phyloP scores from a whole-genome alignment of 1,140 invertebrate genomes.

The Sinonovacula constricta region DNA sequence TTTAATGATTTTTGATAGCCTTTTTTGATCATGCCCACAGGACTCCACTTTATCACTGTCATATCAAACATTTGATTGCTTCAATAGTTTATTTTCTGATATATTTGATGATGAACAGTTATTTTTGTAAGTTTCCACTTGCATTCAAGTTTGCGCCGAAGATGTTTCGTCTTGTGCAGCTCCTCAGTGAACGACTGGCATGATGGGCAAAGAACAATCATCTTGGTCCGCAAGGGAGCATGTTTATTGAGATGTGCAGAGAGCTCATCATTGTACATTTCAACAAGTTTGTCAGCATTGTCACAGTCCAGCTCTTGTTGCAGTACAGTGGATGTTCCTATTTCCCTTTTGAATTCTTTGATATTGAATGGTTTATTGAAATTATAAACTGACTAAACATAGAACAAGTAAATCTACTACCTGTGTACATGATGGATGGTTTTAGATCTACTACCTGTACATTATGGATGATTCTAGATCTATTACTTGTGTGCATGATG shows the following conservation, averaged over 20 bases:
- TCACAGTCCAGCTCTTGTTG: too few relatives aligned
- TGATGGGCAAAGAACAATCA: not conserved
- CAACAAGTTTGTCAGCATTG: too few relatives aligned
- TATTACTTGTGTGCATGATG: too few relatives aligned
- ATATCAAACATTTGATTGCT: not conserved
- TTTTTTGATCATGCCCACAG: not conserved
- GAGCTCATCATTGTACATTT: not conserved
- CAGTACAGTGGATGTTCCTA: too few relatives aligned
- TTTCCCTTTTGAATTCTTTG: too few relatives aligned
- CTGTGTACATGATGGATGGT: too few relatives aligned
- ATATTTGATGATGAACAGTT: not conserved
- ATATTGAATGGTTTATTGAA: too few relatives aligned
- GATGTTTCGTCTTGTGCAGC: not conserved
- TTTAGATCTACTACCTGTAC: too few relatives aligned
- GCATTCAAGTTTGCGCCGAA: not conserved
- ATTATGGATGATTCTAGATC: too few relatives aligned
- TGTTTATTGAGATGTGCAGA: not conserved
- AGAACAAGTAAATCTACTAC: too few relatives aligned
- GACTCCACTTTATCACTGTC: not conserved
- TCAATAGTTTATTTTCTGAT: not conserved
- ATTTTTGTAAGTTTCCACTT: not conserved
- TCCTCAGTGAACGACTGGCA: not conserved
- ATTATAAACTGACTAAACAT: too few relatives aligned
- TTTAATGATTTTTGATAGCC: not conserved
- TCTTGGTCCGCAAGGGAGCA: not conserved